Base-by-base conservation (phyloP, 2,888 invertebrate species). In the Epistrophe eligans region DNA sequence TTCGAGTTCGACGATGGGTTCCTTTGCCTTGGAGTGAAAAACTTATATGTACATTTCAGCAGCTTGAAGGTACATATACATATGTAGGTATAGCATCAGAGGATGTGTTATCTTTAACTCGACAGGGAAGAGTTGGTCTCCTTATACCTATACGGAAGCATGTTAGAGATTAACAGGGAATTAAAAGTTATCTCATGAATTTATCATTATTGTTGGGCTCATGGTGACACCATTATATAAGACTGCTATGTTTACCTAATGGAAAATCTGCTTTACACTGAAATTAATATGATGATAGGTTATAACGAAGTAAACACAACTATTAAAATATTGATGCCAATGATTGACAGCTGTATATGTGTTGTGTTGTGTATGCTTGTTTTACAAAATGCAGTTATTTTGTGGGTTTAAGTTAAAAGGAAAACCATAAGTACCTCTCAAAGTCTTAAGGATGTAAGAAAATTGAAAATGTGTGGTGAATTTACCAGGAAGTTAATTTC, bases 111-210 rank as follows among this genome's bases (percentile, higher is more conserved):
- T 84, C 84, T 84, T 77, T 17, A 64, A 24, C 79, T 67, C 66
- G 67, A 19, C 67, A 62, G 62, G 71, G 24, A 70, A 70, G 70
- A 82, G 57, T 60, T 45, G 11, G 62, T 40, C 57, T 70, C 10
- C 50, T 45, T 19, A 55, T 74, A 79, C 82, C 32, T 19, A 55
- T 74, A 79, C 85, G 82, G 85, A 82, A 83, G 79, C 82, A 60
- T 83, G 83, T 60, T 83, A 45, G 17, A 79, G 87, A 87, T 87
- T 83, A 87, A 83, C 83, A 87, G 60, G 71, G 87, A 87, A 83
- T 83, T 87, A 87, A 87, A 87, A 87, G 79, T 83, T 87, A 83
- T 87, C 83, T 87, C 58, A 43, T 74, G 83, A 87, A 87, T 87
- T 87, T 83, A 87, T 83, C 87, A 87, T 87, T 83, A 87, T 79